Percentiles rank a stretch among this genome's conserved stretches.
These are phyloP conservation scores for Labia minor DNA, from an alignment of 2,888 invertebrate genomes.

Conservation along the genomic window DNA sequence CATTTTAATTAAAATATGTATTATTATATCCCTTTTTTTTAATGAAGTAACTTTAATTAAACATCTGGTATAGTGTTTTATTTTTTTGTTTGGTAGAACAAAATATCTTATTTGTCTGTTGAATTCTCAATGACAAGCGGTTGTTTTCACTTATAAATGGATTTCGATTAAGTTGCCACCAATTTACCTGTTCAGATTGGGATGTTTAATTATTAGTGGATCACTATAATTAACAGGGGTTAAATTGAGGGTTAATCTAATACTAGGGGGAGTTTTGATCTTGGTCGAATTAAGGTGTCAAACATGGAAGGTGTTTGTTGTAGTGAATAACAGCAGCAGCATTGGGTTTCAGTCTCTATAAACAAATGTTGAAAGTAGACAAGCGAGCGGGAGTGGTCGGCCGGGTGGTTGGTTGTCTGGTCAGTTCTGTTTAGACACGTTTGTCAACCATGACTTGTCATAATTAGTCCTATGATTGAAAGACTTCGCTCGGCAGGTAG, in stretches of 20 bases:
- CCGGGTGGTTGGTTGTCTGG: too few species aligned
- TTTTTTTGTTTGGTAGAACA: not conserved
- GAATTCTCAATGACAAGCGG: not conserved
- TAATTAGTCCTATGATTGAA: too few species aligned
- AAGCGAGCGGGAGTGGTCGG: not conserved
- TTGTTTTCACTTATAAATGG: not conserved
- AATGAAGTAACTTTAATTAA: not conserved
- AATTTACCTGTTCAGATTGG: not conserved
- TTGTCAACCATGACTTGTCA: too few species aligned
- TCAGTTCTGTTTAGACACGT: too few species aligned
- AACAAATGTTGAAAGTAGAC: not conserved
- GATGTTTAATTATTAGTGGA: conserved; percentile 5
- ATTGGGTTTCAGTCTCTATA: not conserved
- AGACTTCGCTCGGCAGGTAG: too few species aligned
- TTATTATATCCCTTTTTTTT: not conserved
- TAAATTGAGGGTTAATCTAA: conserved; percentile 7
- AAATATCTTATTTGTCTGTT: not conserved
- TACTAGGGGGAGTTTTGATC: not conserved
- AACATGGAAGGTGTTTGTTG: not conserved
- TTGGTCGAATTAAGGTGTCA: conserved; percentile 13
- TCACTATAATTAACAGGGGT: conserved; percentile 4
- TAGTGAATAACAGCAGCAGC: not conserved
- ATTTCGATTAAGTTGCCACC: not conserved
- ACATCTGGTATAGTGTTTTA: not conserved
- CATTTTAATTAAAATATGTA: too few species aligned